Evolutionary conservation across 2,113 vertebrate genomes (phyloP), one percentile per base, ranked within the genome.

Genomic region (Hydropotes inermis): DNA sequence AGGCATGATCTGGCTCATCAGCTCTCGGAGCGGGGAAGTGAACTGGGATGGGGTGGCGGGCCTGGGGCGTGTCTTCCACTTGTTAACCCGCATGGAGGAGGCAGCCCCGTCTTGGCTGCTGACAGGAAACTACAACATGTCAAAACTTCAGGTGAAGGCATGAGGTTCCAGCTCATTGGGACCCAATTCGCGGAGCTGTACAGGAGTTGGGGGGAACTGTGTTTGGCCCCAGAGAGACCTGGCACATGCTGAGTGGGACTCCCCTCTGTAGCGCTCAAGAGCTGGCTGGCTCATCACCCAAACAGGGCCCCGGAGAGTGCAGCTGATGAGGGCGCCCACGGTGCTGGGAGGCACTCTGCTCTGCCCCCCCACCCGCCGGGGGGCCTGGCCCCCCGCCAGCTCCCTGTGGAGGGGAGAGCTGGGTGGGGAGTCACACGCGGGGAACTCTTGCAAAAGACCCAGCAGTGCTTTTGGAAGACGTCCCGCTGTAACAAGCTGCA

Each of bases 381-480:
- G 85, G 95, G 30, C 30, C 94, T 97, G 97, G 96, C 60, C 11
- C 55, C 60, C 85, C 1, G 95, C 97, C 98, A 95, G 52, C 87
- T 97, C 79, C 4, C 13, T 98, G 96, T 96, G 97, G 97, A 97
- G 97, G 96, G 96, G 97, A 97, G 94, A 89, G 89, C 87, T 5
- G 43, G 55, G 92, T 93, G 47, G 94, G 6, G 92, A 94, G 97
- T 93, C 52, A 90, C 67, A 61, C 97, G 36, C 30, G 95, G 95
- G 33, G n/a, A 83, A 90, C 97, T 98, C 98, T 98, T 98, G 98
- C 97, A 97, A 98, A 97, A 95, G 96, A 97, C 86, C 94, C 97
- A 97, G 43, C 95, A 97, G 89, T 95, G 95, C 94, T 45, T 13
- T 97, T 98, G 98, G 96, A 97, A 39, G 87, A n/a, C 67, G 6